Evolutionary conservation across 2,113 vertebrate genomes (phyloP), one percentile per base, ranked within the genome.

Genomic region (Datnioides undecimradiatus): DNA sequence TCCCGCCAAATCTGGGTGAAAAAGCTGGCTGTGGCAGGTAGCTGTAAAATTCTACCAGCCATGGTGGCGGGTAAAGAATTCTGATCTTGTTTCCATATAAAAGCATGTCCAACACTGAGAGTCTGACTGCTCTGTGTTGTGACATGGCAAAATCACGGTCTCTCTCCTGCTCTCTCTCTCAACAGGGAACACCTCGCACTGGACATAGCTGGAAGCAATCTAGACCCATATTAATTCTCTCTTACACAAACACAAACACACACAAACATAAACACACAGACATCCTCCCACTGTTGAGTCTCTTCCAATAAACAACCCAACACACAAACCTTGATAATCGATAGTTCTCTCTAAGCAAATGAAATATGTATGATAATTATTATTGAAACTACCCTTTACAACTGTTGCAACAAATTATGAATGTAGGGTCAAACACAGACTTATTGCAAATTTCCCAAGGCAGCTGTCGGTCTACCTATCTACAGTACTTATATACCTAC

Each of bases 111-210:
- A 73, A 67, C 38, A 49, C 58, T 11, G 23, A 57, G 34, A 86
- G 67, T 38, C 72, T 69, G 70, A 75, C 85, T 79, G 67, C 36
- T 80, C 74, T 81, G 38, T 86, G 68, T 72, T 82, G 60, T 83
- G 76, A 83, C 79, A 87, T 21, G 48, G 59, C 65, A 76, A 73
- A 71, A 73, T 64, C 68, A 57, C 57, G 46, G 63, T 55, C 46
- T 41, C 54, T 52, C 7, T 31, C 36, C 54, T 34, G 19, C 25
- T 49, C 25, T 49, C 23, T 72, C 41, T 73, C 55, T 70, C 76
- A 52, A 71, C 36, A 64, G 65, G 77, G 48, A 79, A 71, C 54
- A 62, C 78, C 59, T 72, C 40, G 14, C 23, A 70, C 66, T 67
- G 72, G 80, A 85, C 73, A 80, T 72, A 62, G 74, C 81, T 59